Evolutionary conservation across 2,113 vertebrate species (phyloP).

Genomic region (Sisor rabdophorus): DNA sequence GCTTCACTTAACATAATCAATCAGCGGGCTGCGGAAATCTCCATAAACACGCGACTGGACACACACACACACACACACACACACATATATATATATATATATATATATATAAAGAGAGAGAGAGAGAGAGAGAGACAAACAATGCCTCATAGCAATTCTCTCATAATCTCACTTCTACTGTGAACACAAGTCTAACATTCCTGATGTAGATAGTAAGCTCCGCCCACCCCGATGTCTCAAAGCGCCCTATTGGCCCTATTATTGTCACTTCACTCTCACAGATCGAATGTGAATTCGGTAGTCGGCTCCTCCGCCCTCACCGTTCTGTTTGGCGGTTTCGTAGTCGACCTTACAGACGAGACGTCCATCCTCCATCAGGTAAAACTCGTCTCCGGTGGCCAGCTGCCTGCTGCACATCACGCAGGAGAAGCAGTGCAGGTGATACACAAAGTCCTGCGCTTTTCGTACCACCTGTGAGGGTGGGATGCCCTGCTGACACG

Average conservation of each 20-base stretch:
- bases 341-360: constrained; percentile 99
- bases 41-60: constrained; percentile 54
- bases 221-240: background rate
- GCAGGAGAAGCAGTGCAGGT: constrained; percentile 96
- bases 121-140: constrained; percentile 48
- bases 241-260: background rate
- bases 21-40: constrained; percentile 67
- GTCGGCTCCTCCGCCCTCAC: too few relatives aligned
- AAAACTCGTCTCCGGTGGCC: constrained; percentile 96
- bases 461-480: constrained; percentile 97
- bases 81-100: background rate
- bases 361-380: constrained; percentile 97
- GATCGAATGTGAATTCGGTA: background rate
- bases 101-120: too few relatives aligned
- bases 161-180: background rate
- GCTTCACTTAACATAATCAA: constrained; percentile 76
- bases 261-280: background rate
- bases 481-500: constrained; percentile 97
- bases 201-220: background rate
- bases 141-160: too few relatives aligned
- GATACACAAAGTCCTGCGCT: constrained; percentile 98
- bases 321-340: constrained; percentile 96
- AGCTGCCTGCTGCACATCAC: constrained; percentile 97
- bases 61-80: constrained; percentile 25
- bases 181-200: background rate